Base-by-base conservation (phyloP, 2,113 vertebrate genomes). In the Mugil cephalus region DNA sequence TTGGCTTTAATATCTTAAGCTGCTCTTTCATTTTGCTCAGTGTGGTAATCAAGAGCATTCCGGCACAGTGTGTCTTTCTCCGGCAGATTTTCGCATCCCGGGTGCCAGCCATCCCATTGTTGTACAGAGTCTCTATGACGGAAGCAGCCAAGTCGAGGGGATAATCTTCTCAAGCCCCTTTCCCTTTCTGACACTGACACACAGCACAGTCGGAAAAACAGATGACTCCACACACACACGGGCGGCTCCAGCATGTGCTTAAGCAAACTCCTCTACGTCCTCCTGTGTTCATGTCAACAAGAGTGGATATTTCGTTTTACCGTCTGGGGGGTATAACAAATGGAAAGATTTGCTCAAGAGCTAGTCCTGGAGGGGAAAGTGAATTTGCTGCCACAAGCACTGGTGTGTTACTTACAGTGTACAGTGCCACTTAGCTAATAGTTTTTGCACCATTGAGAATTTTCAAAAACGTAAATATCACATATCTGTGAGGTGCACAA, bases 101-200 rank as follows among this genome's bases (percentile, higher is more conserved):
- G 55, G 30, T 78, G 74, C 67, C 80, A 81, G 52, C 62, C 62
- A 10, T 17, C 12, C 67, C 11, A 77, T 74, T 83, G 73, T 74
- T 77, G 50, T 21, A 18, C 2, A 15, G 64, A 76, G 64, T 63
- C 71, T 62, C 46, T 50, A 30, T 50, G 50, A 67, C 43, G 12
- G 66, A 81, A 54, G 70, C 65, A 75, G 62, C 77, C 69, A 71
- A 83, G 77, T 58, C 11, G 52, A 21, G 40, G 40, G 66, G 65
- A 81, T 84, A 72, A 83, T 69, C 74, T 46, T 19, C 60, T 73
- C 54, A 59, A 61, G 45, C 45, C 51, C 21, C 34, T 42, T 45
- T 60, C 35, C 35, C 47, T 65, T 59, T 39, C 58, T 62, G 40
- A 79, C 46, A 73, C 73, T 50, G 36, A 30, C 19, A 15, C 47